Conservation (phyloP, 2,888 invertebrate species). For the Platerodrilus igneus region DNA sequence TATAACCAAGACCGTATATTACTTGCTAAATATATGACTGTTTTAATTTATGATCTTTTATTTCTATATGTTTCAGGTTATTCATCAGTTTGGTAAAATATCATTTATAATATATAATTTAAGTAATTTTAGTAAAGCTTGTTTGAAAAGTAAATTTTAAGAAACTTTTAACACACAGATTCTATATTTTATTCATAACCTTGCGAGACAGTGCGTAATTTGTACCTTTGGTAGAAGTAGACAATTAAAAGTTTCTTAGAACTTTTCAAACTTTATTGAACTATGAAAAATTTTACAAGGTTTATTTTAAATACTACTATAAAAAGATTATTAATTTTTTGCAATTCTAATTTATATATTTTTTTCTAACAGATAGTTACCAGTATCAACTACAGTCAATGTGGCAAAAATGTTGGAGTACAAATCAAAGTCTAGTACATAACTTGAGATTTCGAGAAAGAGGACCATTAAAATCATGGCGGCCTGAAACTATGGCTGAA, state of each 20-base stretch:
- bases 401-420: conserved; percentile 96
- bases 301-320: conserved; percentile 2
- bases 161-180: no score
- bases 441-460: conserved; percentile 87
- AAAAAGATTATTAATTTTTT: conserved; percentile 1
- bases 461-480: conserved; percentile 88
- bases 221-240: no score
- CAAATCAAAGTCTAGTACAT: conserved; percentile 86
- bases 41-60: conserved; percentile 21
- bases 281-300: no score
- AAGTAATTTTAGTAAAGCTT: no score
- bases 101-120: conserved; percentile 14
- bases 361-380: conserved; percentile 80
- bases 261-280: no score
- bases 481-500: conserved; percentile 92
- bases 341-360: conserved; percentile 7
- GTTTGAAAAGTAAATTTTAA: no score
- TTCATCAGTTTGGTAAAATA: conserved; percentile 28
- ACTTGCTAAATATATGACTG: conserved; percentile 1
- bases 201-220: no score
- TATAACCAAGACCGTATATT: no score
- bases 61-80: conserved; percentile 31
- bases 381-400: conserved; percentile 91
- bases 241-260: conserved; percentile 17
- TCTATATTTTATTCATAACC: no score